These are phyloP conservation scores for Xestia rhomboidea DNA, from an alignment of 2,888 invertebrate species.

Conservation along the genomic window DNA sequence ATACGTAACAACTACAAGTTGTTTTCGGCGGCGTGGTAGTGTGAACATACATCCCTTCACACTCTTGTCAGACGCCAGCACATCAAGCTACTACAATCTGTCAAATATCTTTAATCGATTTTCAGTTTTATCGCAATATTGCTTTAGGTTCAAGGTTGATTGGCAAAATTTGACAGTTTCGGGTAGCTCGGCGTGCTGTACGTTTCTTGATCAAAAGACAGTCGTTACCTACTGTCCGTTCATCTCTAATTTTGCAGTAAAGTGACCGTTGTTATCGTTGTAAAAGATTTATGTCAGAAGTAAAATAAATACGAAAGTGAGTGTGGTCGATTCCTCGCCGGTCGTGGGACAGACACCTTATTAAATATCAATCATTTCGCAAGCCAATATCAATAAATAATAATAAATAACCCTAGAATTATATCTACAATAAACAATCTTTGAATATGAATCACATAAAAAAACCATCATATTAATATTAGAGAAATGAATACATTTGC, in stretches of 20 bases:
- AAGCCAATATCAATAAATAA: conserved; percentile 7
- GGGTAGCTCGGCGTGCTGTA: too few relatives aligned
- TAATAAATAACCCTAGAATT: background rate
- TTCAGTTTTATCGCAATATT: too few relatives aligned
- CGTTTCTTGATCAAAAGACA: background rate
- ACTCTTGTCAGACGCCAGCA: too few relatives aligned
- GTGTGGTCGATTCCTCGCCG: background rate
- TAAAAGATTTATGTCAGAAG: background rate
- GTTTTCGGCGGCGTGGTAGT: background rate
- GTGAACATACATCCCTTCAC: background rate
- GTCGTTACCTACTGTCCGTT: background rate
- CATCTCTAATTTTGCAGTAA: background rate
- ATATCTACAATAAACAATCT: conserved; percentile 13
- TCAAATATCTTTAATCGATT: too few relatives aligned
- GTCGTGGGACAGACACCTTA: background rate
- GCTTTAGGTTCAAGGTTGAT: too few relatives aligned
- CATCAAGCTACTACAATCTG: too few relatives aligned
- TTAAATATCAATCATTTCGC: background rate
- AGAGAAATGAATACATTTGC: conserved; percentile 1
- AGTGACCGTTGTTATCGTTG: background rate
- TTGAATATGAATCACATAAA: background rate
- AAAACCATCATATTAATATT: background rate
- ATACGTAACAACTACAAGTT: too few relatives aligned
- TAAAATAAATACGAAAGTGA: background rate
- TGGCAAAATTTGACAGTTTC: too few relatives aligned